Evolutionary conservation across 2,888 invertebrate genomes (phyloP), one percentile per base, ranked within the genome.

Genomic region (Trimorus sp.): DNA sequence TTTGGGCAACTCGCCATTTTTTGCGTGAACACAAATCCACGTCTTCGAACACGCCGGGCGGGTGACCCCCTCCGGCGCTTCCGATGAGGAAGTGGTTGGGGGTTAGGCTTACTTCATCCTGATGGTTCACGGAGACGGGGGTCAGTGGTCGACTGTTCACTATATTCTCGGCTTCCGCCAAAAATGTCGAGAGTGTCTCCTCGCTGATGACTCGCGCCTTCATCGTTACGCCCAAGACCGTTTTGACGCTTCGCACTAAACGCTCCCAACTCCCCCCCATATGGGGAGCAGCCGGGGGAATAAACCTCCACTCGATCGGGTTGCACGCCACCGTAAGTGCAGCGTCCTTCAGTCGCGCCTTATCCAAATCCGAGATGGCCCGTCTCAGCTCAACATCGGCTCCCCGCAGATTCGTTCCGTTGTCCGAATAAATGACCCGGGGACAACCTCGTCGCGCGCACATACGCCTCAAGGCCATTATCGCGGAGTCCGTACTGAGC

Each of bases 101-200:
- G 0, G 82, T 83, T 0, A 82, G 26, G 0, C 63, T 51, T 4
- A 73, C 74, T 2, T 37, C 54, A n/a, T 88, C 86, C 1, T 77
- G 76, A 0, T 79, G 78, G 11, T 87, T 85, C 1, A 84, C 82
- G 0, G 86, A 85, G 0, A 88, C 87, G 62, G 86, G 85, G 0
- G 79, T 85, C 7, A 87, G 62, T 16, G 81, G 81, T n/a, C 81
- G 51, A 8, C 71, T 75, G 16, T 83, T 81, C 0, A 81, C 60
- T 0, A 48, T 53, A 16, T 83, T 74, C 69, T 85, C 79, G 0
- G 58, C 77, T 42, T 84, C 83, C 0, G 68, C 66, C 4, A 83
- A 7, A 11, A 83, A 54, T n/a, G 84, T 83, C 3, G 36, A 11
- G 0, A 74, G 49, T 1, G 38, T 62, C 15, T 81, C 83, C 14